A percentile compares a stretch with the other conserved stretches of the same genome.
Conservation (phyloP, 1,140 invertebrate species). For the Drosophila kohkoa region DNA sequence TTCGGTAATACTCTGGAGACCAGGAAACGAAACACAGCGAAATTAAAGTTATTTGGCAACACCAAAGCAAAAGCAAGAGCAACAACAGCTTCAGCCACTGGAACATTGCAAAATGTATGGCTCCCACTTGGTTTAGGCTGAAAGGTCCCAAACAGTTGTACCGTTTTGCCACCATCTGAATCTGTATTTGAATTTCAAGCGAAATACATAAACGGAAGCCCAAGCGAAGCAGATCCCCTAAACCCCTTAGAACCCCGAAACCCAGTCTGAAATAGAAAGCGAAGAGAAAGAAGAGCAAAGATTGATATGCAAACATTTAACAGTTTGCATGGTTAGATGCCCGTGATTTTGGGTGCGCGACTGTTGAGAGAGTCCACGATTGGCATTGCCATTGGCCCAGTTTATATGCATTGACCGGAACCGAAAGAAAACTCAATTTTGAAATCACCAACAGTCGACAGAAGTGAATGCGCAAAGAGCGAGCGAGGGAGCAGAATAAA, state of each 20-base stretch:
- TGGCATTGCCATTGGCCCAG: constrained; percentile 37
- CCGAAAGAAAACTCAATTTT: constrained; percentile 48
- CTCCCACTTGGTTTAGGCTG: constrained; percentile 70
- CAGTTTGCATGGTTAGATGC: constrained; percentile 66
- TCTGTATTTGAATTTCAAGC: neutral
- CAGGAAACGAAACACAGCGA: constrained; percentile 23
- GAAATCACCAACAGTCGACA: constrained; percentile 33
- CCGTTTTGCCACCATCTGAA: constrained; percentile 27
- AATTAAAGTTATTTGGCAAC: constrained; percentile 35
- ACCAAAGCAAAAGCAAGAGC: neutral
- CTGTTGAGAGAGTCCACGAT: constrained; percentile 3
- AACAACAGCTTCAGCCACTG: constrained; percentile 40
- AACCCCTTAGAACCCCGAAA: too few species aligned
- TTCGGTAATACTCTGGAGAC: constrained; percentile 17
- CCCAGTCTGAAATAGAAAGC: neutral
- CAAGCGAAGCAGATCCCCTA: neutral
- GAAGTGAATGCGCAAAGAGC: neutral
- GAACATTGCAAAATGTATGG: constrained; percentile 75
- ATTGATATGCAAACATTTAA: constrained; percentile 80
- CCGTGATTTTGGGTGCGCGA: constrained; percentile 56
- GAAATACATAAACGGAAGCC: constrained; percentile 7
- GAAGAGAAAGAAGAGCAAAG: constrained; percentile 34
- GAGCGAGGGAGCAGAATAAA: neutral
- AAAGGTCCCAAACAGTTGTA: constrained; percentile 36
- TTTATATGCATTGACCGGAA: constrained; percentile 54